These are phyloP conservation scores for Archips crataeganus DNA, from an alignment of 2,888 invertebrate species.

Conservation along the genomic window DNA sequence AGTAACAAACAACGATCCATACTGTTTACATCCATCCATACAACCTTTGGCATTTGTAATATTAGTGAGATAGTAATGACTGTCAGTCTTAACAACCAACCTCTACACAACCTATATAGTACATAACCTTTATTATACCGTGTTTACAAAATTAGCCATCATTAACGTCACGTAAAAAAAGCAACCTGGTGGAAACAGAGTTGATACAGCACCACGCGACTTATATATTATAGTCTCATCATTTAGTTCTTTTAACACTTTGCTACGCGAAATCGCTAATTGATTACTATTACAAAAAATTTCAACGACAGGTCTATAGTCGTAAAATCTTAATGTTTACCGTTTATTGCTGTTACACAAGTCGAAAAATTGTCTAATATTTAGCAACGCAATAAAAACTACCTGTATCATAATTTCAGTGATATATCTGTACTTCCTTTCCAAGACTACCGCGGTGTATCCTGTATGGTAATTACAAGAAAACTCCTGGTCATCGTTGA, in stretches of 20 bases:
- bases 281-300: slow-evolving; percentile 26
- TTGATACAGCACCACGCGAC: too few relatives aligned
- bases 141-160: too few relatives aligned
- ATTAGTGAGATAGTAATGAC: too few relatives aligned
- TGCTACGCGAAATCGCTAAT: slow-evolving; percentile 24
- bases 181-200: too few relatives aligned
- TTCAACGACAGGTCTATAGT: slow-evolving; percentile 20
- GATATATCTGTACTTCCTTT: slow-evolving; percentile 9
- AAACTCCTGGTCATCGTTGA: slow-evolving; percentile 11
- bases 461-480: slow-evolving; percentile 20
- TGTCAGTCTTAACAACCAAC: too few relatives aligned
- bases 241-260: slow-evolving; percentile 1
- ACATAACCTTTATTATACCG: too few relatives aligned
- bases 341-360: slow-evolving; percentile 13
- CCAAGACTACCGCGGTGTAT: slow-evolving; percentile 17
- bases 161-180: too few relatives aligned
- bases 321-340: slow-evolving; percentile 31
- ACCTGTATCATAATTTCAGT: slow-evolving; percentile 7
- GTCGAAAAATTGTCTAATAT: slow-evolving; percentile 13
- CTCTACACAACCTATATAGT: too few relatives aligned
- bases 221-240: background rate
- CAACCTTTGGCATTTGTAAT: too few relatives aligned
- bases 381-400: background rate
- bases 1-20: too few relatives aligned
- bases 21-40: too few relatives aligned